Percentiles rank a stretch among this genome's conserved stretches.
These are phyloP conservation scores for Macrotis lagotis DNA, from an alignment of 2,113 vertebrate species.

Conservation along the genomic window DNA sequence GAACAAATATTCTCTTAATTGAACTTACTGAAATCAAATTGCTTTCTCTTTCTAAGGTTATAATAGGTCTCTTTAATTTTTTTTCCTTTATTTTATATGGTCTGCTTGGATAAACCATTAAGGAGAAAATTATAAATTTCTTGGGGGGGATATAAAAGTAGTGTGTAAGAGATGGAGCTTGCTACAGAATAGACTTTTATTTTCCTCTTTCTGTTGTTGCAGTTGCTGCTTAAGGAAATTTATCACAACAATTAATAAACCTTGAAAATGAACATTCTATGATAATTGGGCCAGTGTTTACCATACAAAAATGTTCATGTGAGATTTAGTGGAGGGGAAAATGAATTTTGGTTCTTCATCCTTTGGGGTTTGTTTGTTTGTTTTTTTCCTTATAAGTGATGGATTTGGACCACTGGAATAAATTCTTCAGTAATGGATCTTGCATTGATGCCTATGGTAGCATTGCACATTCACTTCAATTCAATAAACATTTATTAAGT, in stretches of 20 bases:
- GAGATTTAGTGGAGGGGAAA: slow-evolving; percentile 28
- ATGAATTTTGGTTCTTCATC: not conserved
- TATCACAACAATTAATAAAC: slow-evolving; percentile 39
- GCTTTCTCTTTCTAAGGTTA: not conserved
- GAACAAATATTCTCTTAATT: not conserved
- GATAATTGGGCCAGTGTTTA: not conserved
- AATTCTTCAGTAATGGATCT: not conserved
- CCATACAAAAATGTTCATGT: not conserved
- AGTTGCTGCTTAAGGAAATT: slow-evolving; percentile 36
- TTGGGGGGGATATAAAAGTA: slow-evolving; percentile 12
- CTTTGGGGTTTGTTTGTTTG: too few species aligned
- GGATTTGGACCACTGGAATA: not conserved
- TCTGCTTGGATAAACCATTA: slow-evolving; percentile 16
- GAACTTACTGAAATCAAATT: not conserved
- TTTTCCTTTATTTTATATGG: not conserved
- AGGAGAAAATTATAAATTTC: slow-evolving; percentile 13
- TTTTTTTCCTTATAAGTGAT: slow-evolving; percentile 10
- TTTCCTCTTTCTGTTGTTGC: slow-evolving; percentile 23
- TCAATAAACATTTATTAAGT: not conserved
- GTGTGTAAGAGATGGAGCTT: not conserved
- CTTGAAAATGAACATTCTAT: slow-evolving; percentile 27
- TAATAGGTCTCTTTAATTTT: not conserved
- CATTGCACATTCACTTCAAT: not conserved
- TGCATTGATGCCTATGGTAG: not conserved
- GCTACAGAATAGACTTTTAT: not conserved